Evolutionary conservation across 2,113 vertebrate genomes (phyloP).

Genomic region (Muntiacus reevesi): DNA sequence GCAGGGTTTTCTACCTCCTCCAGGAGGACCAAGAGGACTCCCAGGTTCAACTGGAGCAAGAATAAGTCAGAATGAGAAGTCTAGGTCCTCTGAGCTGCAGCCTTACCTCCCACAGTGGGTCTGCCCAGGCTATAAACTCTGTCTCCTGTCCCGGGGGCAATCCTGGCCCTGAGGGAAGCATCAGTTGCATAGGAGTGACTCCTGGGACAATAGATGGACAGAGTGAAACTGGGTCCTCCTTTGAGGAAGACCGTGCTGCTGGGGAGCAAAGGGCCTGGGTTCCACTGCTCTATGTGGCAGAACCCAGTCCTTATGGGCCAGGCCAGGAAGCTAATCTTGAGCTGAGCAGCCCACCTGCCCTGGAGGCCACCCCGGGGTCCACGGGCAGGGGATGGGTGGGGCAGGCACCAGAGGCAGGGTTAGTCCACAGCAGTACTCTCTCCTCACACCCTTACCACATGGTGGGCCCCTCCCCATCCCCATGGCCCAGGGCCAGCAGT

Average conservation of each 20-base stretch:
- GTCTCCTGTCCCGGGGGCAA: background rate
- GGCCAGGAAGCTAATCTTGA: background rate
- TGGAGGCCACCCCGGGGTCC: background rate
- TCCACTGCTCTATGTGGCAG: rapidly evolving
- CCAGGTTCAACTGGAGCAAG: background rate
- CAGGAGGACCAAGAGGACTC: background rate
- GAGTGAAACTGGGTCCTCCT: background rate
- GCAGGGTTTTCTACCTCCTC: background rate
- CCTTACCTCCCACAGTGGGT: rapidly evolving
- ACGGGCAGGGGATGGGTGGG: too few relatives aligned
- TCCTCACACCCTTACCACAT: background rate
- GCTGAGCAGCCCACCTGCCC: background rate
- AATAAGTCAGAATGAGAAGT: background rate
- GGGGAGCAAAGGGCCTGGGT: background rate
- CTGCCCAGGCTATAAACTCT: background rate
- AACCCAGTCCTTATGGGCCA: background rate
- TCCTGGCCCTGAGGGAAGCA: background rate
- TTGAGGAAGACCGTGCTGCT: background rate
- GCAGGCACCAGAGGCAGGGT: background rate
- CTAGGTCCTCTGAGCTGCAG: background rate
- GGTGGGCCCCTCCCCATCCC: background rate
- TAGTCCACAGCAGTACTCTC: too few relatives aligned
- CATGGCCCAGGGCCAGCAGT: too few relatives aligned
- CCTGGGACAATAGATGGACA: background rate
- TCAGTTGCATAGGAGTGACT: background rate